These are phyloP conservation scores for Quadroppia sp. DNA, from an alignment of 2,888 invertebrate genomes.

Conservation along the genomic window DNA sequence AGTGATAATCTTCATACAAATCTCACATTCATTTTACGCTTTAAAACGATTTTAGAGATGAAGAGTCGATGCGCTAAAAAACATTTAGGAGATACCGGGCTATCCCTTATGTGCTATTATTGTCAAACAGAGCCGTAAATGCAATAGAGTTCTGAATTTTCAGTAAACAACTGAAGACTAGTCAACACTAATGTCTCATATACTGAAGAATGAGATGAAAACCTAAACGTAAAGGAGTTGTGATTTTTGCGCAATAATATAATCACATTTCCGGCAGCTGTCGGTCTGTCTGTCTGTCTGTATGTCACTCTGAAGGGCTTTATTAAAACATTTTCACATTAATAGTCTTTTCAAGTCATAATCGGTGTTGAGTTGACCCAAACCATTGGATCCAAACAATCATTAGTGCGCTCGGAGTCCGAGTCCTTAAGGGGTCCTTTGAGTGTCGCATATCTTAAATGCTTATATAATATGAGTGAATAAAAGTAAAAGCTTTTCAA, in stretches of 20 bases:
- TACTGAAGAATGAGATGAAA: conserved; percentile 1
- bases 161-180: conserved; percentile 24
- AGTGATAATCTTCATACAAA: conserved; percentile 35
- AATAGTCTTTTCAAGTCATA: conserved; percentile 35
- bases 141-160: conserved; percentile 1
- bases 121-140: background rate
- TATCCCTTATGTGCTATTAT: conserved; percentile 33
- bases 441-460: conserved; percentile 33
- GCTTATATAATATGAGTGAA: conserved; percentile 32
- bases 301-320: conserved; percentile 6
- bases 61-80: conserved; percentile 29
- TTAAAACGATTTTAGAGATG: conserved; percentile 31
- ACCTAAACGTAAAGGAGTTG: conserved; percentile 20
- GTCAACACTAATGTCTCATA: background rate
- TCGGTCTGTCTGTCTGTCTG: conserved; percentile 3
- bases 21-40: conserved; percentile 30
- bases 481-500: conserved; percentile 34
- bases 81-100: background rate
- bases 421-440: conserved; percentile 14
- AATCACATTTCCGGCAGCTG: conserved; percentile 34
- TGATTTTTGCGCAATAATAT: conserved; percentile 32
- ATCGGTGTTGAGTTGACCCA: conserved; percentile 21
- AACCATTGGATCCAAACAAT: background rate
- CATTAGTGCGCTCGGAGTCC: conserved; percentile 6
- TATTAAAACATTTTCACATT: conserved; percentile 29